Base-by-base conservation (phyloP, 2,888 invertebrate genomes). In the Meta bourneti region DNA sequence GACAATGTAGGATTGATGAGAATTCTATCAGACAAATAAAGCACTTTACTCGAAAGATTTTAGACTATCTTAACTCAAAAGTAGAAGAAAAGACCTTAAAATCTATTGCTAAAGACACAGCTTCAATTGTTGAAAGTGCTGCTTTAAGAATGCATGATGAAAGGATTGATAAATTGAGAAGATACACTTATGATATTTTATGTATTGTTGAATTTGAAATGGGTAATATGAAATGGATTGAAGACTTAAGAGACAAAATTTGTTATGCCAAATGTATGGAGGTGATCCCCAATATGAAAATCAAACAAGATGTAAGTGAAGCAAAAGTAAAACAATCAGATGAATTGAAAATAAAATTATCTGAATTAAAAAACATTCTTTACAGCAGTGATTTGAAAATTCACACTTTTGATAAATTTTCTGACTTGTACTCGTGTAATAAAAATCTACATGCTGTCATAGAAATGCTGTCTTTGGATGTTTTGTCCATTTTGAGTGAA, bases 401-500 rank as follows among this genome's bases (percentile, higher is more conserved):
- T 7, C 52, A 74, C 9, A 61, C 5, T 9, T 61, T 81, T 54
- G 9, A 13, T 7, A 75, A 61, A 7, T 48, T 61, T 61, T 74
- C 54, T 4, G 61, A 9, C 9, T 34, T 34, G 6, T 85, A 79
- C 71, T 70, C 70, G 70, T 79, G 52, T 61, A 20, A 86, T 85
- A 20, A 49, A 51, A 90, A 72, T 51, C 9, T 78, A 7, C 72
- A 85, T 71, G 72, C 20, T 16, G 71, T 54, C 11, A 11, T 90
- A 8, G 90, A 90, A 72, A 90, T 84, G 84, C 78, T 84, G 34
- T 11, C 54, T 7, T 72, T 84, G 51, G 83, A 83, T 51, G 75
- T 90, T 2, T 48, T 85, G 34, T 90, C 85, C 7, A 79, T 79
- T 20, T 69, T 85, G 20, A 69, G 48, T 0, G 11, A 51, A 8